Evolutionary conservation across 2,113 vertebrate species (phyloP), one percentile per base, ranked within the genome.

Genomic region (Emydura subglobosa): DNA sequence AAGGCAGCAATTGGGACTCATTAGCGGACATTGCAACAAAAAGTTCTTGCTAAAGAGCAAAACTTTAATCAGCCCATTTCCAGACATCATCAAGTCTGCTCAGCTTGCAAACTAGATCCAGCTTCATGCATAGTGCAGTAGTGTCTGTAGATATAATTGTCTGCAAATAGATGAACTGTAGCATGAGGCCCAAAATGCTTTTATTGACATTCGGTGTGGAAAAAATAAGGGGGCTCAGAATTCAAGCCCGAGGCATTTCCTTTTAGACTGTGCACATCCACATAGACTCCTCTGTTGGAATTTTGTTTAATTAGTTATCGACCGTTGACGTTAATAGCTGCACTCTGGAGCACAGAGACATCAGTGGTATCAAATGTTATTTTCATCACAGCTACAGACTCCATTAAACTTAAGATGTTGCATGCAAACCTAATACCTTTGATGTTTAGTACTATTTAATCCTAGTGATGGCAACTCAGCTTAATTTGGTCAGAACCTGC

Each of bases 281-380:
- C 96, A 80, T 89, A 49, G 93, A 44, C 42, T 72, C 72, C 90
- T 87, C 1, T 0, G 68, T 0, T 86, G 90, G 82, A 90, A 85
- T 39, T 92, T 65, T 90, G 80, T 95, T 95, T 95, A 97, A 97
- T 97, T 68, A 86, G 79, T 92, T 96, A 96, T 94, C 89, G 96
- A 94, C 95, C 86, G 89, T 82, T 80, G 91, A 92, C 54, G 89
- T 95, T 96, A 96, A 95, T 91, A 85, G 87, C 85, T 31, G 88
- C 12, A 54, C 47, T 14, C 47, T 0, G 14, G 61, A 87, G 91
- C 94, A 54, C 78, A 65, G 93, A 91, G 90, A 84, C 93, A 84
- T 85, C 1, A 0, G 5, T 85, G 85, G n/a, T 55, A 61, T 92
- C 0, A 80, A 97, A 93, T 82, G 94, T 78, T 94, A 92, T 92